phyloP scores from a whole-genome alignment of 2,797 vertebrate species.

The Poecilia wingei region DNA sequence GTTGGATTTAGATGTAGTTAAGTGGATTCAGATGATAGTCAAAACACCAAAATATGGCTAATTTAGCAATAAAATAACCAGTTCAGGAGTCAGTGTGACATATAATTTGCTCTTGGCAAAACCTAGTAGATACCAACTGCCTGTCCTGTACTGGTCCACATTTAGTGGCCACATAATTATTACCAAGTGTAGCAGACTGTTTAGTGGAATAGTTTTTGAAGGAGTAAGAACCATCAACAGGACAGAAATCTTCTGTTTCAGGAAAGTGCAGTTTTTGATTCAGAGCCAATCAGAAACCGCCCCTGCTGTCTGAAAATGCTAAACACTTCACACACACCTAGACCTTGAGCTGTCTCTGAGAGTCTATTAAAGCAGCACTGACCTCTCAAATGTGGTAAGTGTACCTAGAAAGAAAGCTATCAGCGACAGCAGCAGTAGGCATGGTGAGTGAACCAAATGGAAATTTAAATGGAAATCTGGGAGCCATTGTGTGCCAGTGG shows the following conservation, averaged over 20 bases:
- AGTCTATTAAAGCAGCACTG: slow-evolving; percentile 48
- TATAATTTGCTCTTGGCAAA: too few species aligned
- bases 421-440: slow-evolving; percentile 39
- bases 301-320: not conserved
- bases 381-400: slow-evolving; percentile 45
- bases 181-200: not conserved
- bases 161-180: not conserved
- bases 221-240: not conserved
- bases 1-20: not conserved
- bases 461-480: slow-evolving; percentile 67
- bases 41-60: not conserved
- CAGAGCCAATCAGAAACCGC: not conserved
- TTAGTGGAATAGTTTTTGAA: not conserved
- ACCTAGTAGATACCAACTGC: too few species aligned
- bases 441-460: slow-evolving; percentile 44
- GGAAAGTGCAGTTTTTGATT: not conserved
- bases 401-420: slow-evolving; percentile 23
- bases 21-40: not conserved
- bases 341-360: slow-evolving; percentile 13
- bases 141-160: too few species aligned
- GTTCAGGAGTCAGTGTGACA: not conserved
- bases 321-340: not conserved
- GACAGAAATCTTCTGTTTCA: not conserved
- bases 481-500: slow-evolving; percentile 17
- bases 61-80: not conserved